Percentiles rank a stretch among this genome's conserved stretches.
Conservation (phyloP, 1,140 invertebrate genomes). For the Diorhabda elongata region DNA sequence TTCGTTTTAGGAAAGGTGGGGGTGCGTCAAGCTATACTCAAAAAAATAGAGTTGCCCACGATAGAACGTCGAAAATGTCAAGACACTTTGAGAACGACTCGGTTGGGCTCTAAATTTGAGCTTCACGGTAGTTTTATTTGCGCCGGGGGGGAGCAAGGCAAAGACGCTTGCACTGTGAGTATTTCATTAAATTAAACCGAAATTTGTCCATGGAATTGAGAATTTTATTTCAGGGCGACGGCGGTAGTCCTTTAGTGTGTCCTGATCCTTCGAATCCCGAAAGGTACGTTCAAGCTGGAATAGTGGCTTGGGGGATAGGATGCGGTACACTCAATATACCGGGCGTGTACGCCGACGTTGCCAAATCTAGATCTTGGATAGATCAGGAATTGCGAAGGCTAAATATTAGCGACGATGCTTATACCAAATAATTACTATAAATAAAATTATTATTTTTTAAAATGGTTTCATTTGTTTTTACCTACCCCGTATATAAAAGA, state of each 20-base stretch:
- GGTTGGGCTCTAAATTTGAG: slow-evolving; percentile 48
- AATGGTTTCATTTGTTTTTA: no score
- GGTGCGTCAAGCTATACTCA: slow-evolving; percentile 50
- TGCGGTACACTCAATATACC: slow-evolving; percentile 56
- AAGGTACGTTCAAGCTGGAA: slow-evolving; percentile 56
- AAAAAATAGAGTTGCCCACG: slow-evolving; percentile 50
- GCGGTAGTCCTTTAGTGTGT: slow-evolving; percentile 57
- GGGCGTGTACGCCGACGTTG: slow-evolving; percentile 67
- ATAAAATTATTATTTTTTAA: no score
- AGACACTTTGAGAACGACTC: slow-evolving; percentile 44
- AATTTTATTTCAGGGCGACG: slow-evolving; percentile 51
- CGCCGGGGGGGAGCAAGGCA: slow-evolving; percentile 52
- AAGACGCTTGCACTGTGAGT: slow-evolving; percentile 66
- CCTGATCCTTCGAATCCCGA: slow-evolving; percentile 41
- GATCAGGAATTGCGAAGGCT: slow-evolving; percentile 53
- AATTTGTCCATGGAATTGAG: neutral
- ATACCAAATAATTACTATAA: slow-evolving; percentile 12
- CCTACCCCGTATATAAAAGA: no score
- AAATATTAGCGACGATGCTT: slow-evolving; percentile 40
- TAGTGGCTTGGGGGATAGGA: slow-evolving; percentile 66
- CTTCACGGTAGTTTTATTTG: slow-evolving; percentile 53
- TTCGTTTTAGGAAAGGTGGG: slow-evolving; percentile 41
- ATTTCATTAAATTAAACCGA: slow-evolving; percentile 46
- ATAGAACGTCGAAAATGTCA: slow-evolving; percentile 46
- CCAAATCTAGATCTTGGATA: slow-evolving; percentile 61